Conservation (phyloP, 2,888 invertebrate species). For the Tetranychus truncatus region DNA sequence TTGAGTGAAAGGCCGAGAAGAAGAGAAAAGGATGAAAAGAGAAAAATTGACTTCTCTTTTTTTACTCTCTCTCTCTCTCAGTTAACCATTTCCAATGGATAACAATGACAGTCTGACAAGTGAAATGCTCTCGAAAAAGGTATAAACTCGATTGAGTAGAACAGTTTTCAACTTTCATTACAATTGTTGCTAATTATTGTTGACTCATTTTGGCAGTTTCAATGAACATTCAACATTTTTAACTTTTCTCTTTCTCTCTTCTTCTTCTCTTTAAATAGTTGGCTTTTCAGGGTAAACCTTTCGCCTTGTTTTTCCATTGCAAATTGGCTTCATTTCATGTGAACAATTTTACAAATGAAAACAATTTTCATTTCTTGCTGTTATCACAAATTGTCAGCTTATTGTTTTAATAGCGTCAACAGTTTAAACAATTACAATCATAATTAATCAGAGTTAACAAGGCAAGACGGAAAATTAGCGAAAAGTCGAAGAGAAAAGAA, state of each 20-base stretch:
- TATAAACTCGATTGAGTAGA: too few relatives aligned
- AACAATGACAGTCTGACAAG: too few relatives aligned
- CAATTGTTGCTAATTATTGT: too few relatives aligned
- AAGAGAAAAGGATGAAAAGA: neutral
- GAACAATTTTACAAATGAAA: neutral
- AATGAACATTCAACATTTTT: neutral
- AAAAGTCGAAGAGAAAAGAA: neutral
- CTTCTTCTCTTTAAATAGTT: neutral
- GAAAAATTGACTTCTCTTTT: too few relatives aligned
- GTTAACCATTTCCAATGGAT: too few relatives aligned
- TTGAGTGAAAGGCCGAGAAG: neutral
- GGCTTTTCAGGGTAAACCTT: neutral
- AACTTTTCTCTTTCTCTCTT: neutral
- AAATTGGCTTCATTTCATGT: neutral
- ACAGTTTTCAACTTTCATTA: too few relatives aligned
- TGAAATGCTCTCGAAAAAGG: too few relatives aligned
- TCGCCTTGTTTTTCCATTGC: neutral
- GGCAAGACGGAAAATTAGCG: neutral
- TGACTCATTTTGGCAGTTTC: neutral
- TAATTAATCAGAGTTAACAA: conserved; percentile 1
- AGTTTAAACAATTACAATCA: neutral
- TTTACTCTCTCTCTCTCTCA: too few relatives aligned
- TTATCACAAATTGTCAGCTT: neutral
- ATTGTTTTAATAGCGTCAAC: neutral
- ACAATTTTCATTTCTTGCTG: neutral